Conservation (phyloP, 1,140 invertebrate genomes). For the Pygmarrhopalites habei region DNA sequence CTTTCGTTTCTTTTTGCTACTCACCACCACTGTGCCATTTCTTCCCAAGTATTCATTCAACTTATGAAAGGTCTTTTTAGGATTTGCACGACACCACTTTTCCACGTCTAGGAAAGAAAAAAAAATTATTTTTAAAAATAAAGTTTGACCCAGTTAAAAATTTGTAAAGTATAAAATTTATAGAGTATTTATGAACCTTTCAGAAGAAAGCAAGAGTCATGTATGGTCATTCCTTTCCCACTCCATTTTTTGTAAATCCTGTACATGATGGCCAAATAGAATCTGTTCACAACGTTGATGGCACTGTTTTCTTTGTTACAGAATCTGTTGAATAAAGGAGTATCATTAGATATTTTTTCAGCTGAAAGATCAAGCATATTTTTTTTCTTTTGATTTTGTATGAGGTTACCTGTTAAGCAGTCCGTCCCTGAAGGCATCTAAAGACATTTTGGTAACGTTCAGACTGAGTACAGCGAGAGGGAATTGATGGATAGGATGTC, state of each 20-base stretch:
- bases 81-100: slow-evolving; percentile 39
- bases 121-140: no score
- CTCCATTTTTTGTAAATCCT: slow-evolving; percentile 49
- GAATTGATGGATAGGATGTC: slow-evolving; percentile 50
- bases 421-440: slow-evolving; percentile 50
- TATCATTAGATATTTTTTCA: not conserved
- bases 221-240: slow-evolving; percentile 48
- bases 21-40: not conserved
- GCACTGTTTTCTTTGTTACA: slow-evolving; percentile 47
- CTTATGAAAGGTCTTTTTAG: slow-evolving; percentile 25
- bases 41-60: slow-evolving; percentile 27
- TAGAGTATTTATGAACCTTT: no score
- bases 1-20: slow-evolving; percentile 20
- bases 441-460: slow-evolving; percentile 49
- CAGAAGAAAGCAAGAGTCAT: slow-evolving; percentile 50
- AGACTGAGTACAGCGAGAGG: slow-evolving; percentile 52
- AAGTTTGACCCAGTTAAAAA: no score
- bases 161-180: no score
- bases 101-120: slow-evolving; percentile 37
- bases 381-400: not conserved
- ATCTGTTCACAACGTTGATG: slow-evolving; percentile 48
- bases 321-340: slow-evolving; percentile 42
- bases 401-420: slow-evolving; percentile 19
- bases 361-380: no score
- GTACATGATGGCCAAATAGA: slow-evolving; percentile 48